Base-by-base conservation (phyloP, 1,140 invertebrate genomes). In the Phortica variegata region DNA sequence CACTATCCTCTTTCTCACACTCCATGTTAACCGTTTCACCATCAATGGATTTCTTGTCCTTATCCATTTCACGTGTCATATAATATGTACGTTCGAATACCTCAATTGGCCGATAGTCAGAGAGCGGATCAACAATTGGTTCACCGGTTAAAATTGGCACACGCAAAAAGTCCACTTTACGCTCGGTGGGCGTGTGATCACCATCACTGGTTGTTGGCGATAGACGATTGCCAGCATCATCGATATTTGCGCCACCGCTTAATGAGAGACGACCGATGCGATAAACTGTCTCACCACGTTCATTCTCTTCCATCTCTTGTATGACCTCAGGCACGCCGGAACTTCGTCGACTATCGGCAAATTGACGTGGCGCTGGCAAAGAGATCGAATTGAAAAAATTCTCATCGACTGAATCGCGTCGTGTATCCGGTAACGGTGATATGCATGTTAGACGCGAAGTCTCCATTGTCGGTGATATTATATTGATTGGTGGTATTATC, bases 261-360 rank as follows among this genome's bases (percentile, higher is more conserved):
- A 73, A 46, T 15, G 70, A 73, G 6, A 73, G 51, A 13, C 70
- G 65, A 19, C 58, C 58, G 8, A 60, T 54, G 13, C 65, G 65
- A 45, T 70, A 72, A 2, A 66, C 48, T 5, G 52, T 63, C 46
- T 73, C 62, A 3, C 65, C 65, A 21, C 57, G 60, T 3, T 56
- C 52, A 8, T 60, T 56, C 41, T 73, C 74, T 43, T 76, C 73
- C 13, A 72, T 49, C 49, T 76, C 74, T 43, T 75, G 58, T 34
- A 76, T 76, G 18, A 71, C 72, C 54, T 84, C 83, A 15, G 79
- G 80, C 9, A 83, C 79, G 38, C 84, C 84, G 2, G 83, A 85
- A 34, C 84, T 86, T 19, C 84, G 82, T 40, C 86, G 79, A 58
- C 86, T 81, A 52, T 89, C 87, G 4, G 87, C 87, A 70, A 89